These are phyloP conservation scores for Melospiza melodia DNA, from an alignment of 2,113 vertebrate genomes.

Conservation along the genomic window DNA sequence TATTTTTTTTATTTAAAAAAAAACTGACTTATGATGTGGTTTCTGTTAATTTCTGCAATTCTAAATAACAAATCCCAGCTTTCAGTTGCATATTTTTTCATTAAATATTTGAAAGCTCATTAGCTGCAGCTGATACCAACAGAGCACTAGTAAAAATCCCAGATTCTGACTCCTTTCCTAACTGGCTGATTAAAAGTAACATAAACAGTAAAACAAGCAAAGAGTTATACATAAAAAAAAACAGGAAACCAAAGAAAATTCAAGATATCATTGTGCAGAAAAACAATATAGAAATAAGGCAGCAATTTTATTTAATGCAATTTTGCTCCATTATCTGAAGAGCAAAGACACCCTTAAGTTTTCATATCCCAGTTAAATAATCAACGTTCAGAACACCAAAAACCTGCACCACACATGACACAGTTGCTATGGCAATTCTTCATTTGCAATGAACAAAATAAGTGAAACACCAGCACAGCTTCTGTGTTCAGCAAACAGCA, in stretches of 20 bases:
- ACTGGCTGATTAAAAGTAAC: not conserved
- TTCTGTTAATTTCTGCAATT: not conserved
- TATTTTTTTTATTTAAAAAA: too few relatives aligned
- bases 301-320: not conserved
- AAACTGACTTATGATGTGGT: not conserved
- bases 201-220: not conserved
- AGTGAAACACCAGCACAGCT: not conserved
- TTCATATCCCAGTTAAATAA: not conserved
- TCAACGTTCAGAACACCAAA: not conserved
- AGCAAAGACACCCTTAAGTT: not conserved
- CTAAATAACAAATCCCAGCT: not conserved
- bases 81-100: not conserved
- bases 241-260: not conserved
- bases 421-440: slow-evolving; percentile 3
- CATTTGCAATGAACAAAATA: not conserved
- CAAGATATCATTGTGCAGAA: not conserved
- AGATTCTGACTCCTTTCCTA: not conserved
- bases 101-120: not conserved
- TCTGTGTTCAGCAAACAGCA: not conserved
- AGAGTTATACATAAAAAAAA: not conserved
- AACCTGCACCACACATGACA: accelerated
- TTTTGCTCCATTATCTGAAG: not conserved
- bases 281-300: not conserved
- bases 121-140: not conserved
- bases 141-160: not conserved